Evolutionary conservation across 2,888 invertebrate species (phyloP).

Genomic region (Podabrus alpinus): DNA sequence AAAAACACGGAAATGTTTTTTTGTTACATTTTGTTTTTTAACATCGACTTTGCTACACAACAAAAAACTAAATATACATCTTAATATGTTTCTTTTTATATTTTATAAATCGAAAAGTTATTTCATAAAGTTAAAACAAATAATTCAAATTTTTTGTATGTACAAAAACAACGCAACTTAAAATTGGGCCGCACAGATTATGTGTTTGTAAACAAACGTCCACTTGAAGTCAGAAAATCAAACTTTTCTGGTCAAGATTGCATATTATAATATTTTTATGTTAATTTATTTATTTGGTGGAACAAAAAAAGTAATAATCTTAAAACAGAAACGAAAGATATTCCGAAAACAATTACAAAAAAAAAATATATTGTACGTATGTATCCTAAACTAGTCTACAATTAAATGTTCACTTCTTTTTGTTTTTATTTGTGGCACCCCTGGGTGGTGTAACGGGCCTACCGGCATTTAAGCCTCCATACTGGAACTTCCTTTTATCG

Average conservation of each 20-base stretch:
- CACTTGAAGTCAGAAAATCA: constrained; percentile 17
- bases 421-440: constrained; percentile 91
- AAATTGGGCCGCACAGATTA: constrained; percentile 18
- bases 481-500: constrained; percentile 96
- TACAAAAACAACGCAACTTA: constrained; percentile 22
- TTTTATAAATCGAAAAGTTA: not conserved
- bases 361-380: constrained; percentile 24
- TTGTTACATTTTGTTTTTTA: constrained; percentile 1
- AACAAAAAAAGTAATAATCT: not conserved
- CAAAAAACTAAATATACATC: not conserved
- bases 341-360: constrained; percentile 9
- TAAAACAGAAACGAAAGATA: constrained; percentile 4
- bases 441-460: constrained; percentile 97
- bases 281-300: not conserved
- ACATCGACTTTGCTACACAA: constrained; percentile 3
- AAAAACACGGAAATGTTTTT: not conserved
- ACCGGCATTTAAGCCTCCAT: constrained; percentile 89
- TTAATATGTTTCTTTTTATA: not conserved
- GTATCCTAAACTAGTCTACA: constrained; percentile 25
- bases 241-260: not conserved
- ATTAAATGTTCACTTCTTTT: constrained; percentile 77
- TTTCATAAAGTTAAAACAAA: constrained; percentile 9
- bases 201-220: constrained; percentile 13
- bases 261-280: not conserved
- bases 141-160: constrained; percentile 11